Evolutionary conservation across 2,797 vertebrate species (phyloP).

Genomic region (Rhabdomys pumilio): DNA sequence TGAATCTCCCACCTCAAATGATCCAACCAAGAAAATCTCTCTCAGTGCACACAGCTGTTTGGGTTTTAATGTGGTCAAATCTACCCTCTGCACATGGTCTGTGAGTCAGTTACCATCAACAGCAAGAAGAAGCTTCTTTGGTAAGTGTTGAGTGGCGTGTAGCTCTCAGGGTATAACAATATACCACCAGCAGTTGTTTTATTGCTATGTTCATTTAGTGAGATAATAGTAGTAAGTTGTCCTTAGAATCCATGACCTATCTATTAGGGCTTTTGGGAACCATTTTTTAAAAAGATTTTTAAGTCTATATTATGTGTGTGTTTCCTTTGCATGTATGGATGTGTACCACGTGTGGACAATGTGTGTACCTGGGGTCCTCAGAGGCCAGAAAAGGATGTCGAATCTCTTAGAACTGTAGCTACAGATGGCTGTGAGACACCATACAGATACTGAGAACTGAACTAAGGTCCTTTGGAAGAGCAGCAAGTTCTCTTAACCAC

Average conservation of each 20-base stretch:
- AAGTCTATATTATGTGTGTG: background rate
- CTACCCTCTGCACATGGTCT: background rate
- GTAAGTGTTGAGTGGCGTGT: background rate
- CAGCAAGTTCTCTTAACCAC: background rate
- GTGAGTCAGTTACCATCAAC: background rate
- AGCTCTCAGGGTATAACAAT: background rate
- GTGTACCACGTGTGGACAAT: background rate
- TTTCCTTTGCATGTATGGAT: background rate
- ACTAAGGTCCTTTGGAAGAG: background rate
- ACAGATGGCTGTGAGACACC: background rate
- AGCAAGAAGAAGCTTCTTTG: background rate
- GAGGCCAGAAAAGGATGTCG: background rate
- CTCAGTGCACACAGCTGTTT: background rate
- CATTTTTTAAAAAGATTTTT: slow-evolving; percentile 38
- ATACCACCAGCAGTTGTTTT: background rate
- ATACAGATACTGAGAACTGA: background rate
- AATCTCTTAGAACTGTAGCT: background rate
- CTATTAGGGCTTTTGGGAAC: background rate
- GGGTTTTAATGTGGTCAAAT: background rate
- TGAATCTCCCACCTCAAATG: background rate
- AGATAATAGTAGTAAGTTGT: background rate
- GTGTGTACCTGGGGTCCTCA: background rate
- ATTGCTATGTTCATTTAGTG: background rate
- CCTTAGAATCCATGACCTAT: background rate
- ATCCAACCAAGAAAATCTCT: background rate